Conservation (phyloP, 2,888 invertebrate genomes). For the Cantharis lateralis region DNA sequence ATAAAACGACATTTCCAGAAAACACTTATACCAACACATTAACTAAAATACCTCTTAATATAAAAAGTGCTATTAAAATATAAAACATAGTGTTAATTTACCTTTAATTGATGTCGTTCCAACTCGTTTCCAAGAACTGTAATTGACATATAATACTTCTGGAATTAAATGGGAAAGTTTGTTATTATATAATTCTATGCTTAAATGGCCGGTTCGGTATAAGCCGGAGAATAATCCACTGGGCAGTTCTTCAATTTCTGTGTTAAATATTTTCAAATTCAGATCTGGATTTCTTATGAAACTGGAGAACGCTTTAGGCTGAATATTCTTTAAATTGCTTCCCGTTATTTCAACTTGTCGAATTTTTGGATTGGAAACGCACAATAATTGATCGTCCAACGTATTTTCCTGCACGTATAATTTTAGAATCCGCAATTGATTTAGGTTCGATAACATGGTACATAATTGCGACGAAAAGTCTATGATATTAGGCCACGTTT, state of each 20-base stretch:
- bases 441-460: constrained; percentile 71
- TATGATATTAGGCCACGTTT: constrained; percentile 77
- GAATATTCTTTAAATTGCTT: constrained; percentile 70
- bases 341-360: constrained; percentile 82
- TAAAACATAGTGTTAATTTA: constrained; percentile 49
- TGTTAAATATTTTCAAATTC: constrained; percentile 75
- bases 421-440: constrained; percentile 74
- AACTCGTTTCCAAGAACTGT: constrained; percentile 84
- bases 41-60: not conserved
- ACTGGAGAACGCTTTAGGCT: constrained; percentile 77
- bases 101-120: constrained; percentile 85
- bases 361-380: constrained; percentile 75
- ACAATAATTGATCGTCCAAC: constrained; percentile 76
- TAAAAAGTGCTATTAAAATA: not conserved
- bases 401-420: constrained; percentile 76
- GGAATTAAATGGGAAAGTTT: constrained; percentile 78
- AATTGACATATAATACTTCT: constrained; percentile 85
- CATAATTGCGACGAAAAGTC: constrained; percentile 66
- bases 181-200: constrained; percentile 82
- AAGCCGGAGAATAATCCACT: constrained; percentile 78
- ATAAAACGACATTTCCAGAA: not conserved
- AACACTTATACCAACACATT: not conserved
- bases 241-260: constrained; percentile 79
- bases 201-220: constrained; percentile 78
- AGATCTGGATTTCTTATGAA: constrained; percentile 77